Percentiles rank a stretch among this genome's conserved stretches.
These are phyloP conservation scores for Pelecanoides urinatrix DNA, from an alignment of 2,113 vertebrate species.

Conservation along the genomic window DNA sequence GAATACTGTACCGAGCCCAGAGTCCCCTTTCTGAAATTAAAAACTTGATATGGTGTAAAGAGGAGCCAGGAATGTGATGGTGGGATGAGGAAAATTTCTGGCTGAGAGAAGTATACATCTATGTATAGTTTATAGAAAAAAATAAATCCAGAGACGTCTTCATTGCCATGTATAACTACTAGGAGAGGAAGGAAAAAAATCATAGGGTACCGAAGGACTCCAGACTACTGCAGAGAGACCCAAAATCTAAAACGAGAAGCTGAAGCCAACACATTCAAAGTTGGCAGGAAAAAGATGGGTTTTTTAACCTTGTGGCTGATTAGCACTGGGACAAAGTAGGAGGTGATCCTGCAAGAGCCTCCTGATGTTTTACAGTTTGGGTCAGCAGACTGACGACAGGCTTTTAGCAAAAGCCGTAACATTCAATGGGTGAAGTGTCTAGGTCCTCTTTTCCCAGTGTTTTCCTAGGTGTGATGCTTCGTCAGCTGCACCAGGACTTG, in stretches of 20 bases:
- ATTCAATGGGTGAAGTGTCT: background rate
- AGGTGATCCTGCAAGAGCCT: background rate
- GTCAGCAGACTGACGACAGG: background rate
- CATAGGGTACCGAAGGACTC: background rate
- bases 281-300: background rate
- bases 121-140: background rate
- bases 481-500: background rate
- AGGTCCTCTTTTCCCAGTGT: background rate
- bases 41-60: background rate
- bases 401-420: background rate
- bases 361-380: background rate
- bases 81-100: background rate
- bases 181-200: background rate
- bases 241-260: background rate
- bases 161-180: background rate
- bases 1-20: background rate
- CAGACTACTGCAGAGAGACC: background rate
- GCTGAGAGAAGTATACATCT: background rate
- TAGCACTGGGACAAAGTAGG: background rate
- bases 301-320: background rate
- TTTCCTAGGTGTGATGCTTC: background rate
- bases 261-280: background rate
- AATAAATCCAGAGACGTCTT: background rate
- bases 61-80: background rate
- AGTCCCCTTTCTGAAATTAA: background rate